Base-by-base conservation (phyloP, 2,113 vertebrate species). In the Labeo catla region DNA sequence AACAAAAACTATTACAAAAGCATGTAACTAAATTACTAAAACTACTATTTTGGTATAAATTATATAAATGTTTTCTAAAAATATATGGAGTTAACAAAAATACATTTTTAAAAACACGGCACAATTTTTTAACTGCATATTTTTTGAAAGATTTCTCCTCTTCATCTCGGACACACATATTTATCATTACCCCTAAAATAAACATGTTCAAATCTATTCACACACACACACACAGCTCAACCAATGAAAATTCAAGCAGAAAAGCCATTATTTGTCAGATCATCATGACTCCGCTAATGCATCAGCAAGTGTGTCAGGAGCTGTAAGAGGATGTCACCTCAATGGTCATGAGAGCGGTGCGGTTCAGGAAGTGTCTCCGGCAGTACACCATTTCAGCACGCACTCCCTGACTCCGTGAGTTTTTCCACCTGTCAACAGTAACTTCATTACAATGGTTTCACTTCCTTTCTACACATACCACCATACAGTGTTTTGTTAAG, bases 321-420 rank as follows among this genome's bases (percentile, higher is more conserved):
- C 23, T 76, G 16, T 21, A 43, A 23, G 19, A 73, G 54, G 15
- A 16, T 86, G n/a, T 88, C 93, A 99, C 98, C 97, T 99, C 96
- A 66, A 99, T 95, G 57, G 97, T 99, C 79, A 98, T 91, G 8
- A 99, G 94, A 49, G 98, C 95, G 0, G 97, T 98, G 59, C 97
- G 96, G 45, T 95, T 99, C 28, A 99, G 95, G 87, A 99, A 99
- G 92, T 98, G 93, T 81, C 94, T 97, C 90, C 96, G 95, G 86
- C 98, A 99, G 0, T 96, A 99, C 2, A 91, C 90, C 89, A 96
- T 94, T 92, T 99, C 98, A 76, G 94, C 89, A 90, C 94, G 95
- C 70, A 87, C 95, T 0, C 97, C 96, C 43, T 98, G 97, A 7
- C 89, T 89, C 76, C 91, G 93, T 4, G 95, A 94, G 52, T 89